These are phyloP conservation scores for Galagoides demidoff DNA, from an alignment of 2,797 vertebrate genomes.

Conservation along the genomic window DNA sequence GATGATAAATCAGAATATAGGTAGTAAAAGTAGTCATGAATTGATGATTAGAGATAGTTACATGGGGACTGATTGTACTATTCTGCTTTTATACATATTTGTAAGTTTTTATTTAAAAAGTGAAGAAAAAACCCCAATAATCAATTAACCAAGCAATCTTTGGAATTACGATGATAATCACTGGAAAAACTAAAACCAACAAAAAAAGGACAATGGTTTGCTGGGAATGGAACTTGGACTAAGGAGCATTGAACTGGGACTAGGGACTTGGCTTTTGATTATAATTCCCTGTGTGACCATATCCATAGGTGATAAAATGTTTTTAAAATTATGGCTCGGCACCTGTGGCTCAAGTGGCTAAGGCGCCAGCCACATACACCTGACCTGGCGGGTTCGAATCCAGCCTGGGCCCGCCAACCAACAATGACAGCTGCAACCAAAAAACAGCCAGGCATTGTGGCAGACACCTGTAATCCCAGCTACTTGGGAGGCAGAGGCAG, in stretches of 20 bases:
- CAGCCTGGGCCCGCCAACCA: too few relatives aligned
- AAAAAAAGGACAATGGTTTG: neutral
- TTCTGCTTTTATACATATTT: neutral
- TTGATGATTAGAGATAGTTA: neutral
- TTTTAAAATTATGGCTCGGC: neutral
- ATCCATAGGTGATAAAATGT: neutral
- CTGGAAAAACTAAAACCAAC: neutral
- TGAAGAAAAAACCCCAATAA: neutral
- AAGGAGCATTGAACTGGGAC: neutral
- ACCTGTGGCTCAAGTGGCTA: too few relatives aligned
- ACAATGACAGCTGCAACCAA: too few relatives aligned
- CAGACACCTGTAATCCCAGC: too few relatives aligned
- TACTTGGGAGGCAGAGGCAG: too few relatives aligned
- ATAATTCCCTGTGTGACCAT: neutral
- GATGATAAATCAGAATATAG: neutral
- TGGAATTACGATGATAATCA: neutral
- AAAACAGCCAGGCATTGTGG: too few relatives aligned
- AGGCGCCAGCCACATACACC: too few relatives aligned
- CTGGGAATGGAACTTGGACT: neutral
- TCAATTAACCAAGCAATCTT: constrained; percentile 36
- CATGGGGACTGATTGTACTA: fast-evolving
- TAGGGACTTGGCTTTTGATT: neutral
- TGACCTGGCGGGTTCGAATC: too few relatives aligned
- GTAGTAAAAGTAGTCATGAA: neutral
- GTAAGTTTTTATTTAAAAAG: constrained; percentile 8